Evolutionary conservation across 2,888 invertebrate species (phyloP).

Genomic region (Pristionchus mayeri): DNA sequence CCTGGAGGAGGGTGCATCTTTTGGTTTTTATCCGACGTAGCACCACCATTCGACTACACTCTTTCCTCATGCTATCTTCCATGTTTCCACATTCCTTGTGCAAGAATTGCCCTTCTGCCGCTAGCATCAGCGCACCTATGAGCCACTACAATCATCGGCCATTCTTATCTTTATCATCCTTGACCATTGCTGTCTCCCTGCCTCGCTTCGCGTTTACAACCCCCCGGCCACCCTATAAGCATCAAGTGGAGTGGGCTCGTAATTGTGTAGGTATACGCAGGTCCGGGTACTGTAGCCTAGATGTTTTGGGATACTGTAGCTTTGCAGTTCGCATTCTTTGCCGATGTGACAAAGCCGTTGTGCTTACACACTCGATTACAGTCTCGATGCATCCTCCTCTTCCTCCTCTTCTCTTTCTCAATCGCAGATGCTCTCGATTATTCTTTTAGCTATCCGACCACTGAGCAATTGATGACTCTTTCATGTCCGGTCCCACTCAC

Average conservation of each 20-base stretch:
- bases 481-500: not conserved
- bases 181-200: not conserved
- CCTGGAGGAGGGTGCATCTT: no score
- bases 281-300: not conserved
- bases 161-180: constrained; percentile 37
- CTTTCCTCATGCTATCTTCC: not conserved
- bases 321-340: not conserved
- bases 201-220: constrained; percentile 2
- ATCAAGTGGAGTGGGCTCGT: no score
- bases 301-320: not conserved
- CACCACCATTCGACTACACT: no score
- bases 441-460: not conserved
- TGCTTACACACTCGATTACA: not conserved
- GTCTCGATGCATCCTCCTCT: not conserved
- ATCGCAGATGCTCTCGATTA: constrained; percentile 29
- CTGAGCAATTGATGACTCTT: constrained; percentile 36
- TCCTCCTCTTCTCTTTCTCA: not conserved
- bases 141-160: constrained; percentile 14
- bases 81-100: not conserved
- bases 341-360: not conserved
- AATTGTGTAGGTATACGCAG: not conserved
- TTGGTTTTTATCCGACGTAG: no score
- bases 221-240: not conserved
- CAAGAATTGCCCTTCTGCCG: constrained; percentile 30
- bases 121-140: not conserved